Conservation (phyloP, 2,888 invertebrate species). For the Heliconius cydno region DNA sequence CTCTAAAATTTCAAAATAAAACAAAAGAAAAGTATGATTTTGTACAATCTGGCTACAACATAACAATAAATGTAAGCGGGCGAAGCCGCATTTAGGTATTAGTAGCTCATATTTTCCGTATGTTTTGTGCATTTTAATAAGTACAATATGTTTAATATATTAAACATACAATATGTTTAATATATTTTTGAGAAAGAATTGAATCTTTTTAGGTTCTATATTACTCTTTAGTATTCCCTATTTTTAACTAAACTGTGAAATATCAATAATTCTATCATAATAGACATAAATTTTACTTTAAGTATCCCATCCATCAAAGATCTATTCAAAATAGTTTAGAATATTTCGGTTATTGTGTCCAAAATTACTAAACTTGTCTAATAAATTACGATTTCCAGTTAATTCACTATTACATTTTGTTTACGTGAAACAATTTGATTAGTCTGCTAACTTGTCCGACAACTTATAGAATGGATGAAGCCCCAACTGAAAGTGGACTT, state of each 20-base stretch:
- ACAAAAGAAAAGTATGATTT: too few species aligned
- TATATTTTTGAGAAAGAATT: too few species aligned
- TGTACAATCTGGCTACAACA: too few species aligned
- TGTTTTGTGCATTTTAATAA: too few species aligned
- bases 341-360: slow-evolving; percentile 31
- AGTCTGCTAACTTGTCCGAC: slow-evolving; percentile 29
- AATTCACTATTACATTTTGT: slow-evolving; percentile 29
- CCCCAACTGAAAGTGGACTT: slow-evolving; percentile 33
- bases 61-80: too few species aligned
- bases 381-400: slow-evolving; percentile 24
- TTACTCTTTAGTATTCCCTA: too few species aligned
- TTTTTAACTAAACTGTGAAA: not conserved
- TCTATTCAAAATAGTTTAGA: slow-evolving; percentile 28
- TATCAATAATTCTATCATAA: not conserved
- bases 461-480: slow-evolving; percentile 32
- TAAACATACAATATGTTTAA: too few species aligned
- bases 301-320: slow-evolving; percentile 11
- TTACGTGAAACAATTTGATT: slow-evolving; percentile 30
- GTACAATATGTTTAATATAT: too few species aligned
- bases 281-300: not conserved
- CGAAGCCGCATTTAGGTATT: too few species aligned
- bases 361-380: slow-evolving; percentile 12
- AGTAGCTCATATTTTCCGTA: too few species aligned
- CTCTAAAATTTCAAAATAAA: too few species aligned
- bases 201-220: too few species aligned